A percentile compares a stretch with the other conserved stretches of the same genome.
Conservation (phyloP, 2,113 vertebrate genomes). For the Dromaius novaehollandiae region DNA sequence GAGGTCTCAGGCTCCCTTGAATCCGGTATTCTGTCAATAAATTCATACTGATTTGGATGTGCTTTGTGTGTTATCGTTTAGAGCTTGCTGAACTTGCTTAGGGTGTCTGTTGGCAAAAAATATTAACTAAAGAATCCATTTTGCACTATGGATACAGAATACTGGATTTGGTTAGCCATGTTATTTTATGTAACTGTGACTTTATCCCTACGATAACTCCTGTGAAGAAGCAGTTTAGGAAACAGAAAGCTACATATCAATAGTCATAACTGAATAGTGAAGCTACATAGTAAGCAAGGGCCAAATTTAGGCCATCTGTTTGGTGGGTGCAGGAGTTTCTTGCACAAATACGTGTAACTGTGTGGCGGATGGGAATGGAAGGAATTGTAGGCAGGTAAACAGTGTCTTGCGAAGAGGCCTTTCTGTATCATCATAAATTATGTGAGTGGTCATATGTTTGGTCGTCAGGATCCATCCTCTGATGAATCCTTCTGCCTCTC, state of each 20-base stretch:
- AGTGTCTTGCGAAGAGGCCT: neutral
- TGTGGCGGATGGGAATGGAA: neutral
- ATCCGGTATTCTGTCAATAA: neutral
- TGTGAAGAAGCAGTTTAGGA: neutral
- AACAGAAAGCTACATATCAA: neutral
- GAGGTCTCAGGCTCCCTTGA: neutral
- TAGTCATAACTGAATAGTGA: neutral
- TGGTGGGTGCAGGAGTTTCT: neutral
- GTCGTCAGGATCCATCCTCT: neutral
- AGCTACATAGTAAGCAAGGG: neutral
- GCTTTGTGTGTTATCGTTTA: neutral
- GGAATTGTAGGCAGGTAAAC: accelerated
- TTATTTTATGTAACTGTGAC: neutral
- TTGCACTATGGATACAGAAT: neutral
- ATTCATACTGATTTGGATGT: neutral
- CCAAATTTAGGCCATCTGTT: neutral
- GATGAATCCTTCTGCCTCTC: neutral
- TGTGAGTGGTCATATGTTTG: neutral
- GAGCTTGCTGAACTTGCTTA: neutral
- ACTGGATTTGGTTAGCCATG: neutral
- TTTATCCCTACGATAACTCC: neutral
- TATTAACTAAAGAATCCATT: neutral
- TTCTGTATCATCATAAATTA: neutral
- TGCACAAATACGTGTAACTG: neutral
- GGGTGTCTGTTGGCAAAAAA: neutral